Evolutionary conservation across 2,113 vertebrate species (phyloP).

Genomic region (Amphiprion ocellaris): DNA sequence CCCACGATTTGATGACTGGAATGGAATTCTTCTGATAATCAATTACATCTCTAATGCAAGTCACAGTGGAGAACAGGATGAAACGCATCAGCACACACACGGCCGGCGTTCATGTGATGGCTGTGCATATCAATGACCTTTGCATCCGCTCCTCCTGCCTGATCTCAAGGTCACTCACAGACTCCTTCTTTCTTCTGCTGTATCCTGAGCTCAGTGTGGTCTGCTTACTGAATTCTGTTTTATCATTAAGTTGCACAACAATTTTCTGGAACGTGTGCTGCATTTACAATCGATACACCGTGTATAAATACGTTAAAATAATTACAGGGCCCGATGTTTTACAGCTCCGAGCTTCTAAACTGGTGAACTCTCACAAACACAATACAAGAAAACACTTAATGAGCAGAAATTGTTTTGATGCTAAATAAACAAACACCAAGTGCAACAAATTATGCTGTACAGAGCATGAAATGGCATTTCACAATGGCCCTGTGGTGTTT

Average conservation of each 20-base stretch:
- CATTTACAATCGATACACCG: slow-evolving; percentile 13
- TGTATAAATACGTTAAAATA: slow-evolving; percentile 51
- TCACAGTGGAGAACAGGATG: slow-evolving; percentile 49
- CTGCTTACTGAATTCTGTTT: slow-evolving; percentile 38
- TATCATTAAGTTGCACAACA: slow-evolving; percentile 39
- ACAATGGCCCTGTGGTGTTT: slow-evolving; percentile 44
- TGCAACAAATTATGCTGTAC: slow-evolving; percentile 34
- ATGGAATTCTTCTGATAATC: slow-evolving; percentile 56
- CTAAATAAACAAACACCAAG: slow-evolving; percentile 52
- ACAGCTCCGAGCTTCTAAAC: slow-evolving; percentile 44
- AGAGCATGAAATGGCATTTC: slow-evolving; percentile 59
- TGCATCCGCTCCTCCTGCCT: slow-evolving; percentile 52
- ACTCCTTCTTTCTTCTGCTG: slow-evolving; percentile 51
- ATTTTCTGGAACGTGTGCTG: slow-evolving; percentile 13
- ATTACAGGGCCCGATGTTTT: slow-evolving; percentile 52
- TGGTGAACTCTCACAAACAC: slow-evolving; percentile 34
- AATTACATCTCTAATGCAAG: slow-evolving; percentile 61
- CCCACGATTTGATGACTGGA: slow-evolving; percentile 51
- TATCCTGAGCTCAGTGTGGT: slow-evolving; percentile 33
- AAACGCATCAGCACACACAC: slow-evolving; percentile 52
- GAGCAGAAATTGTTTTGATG: slow-evolving; percentile 60
- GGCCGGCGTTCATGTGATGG: slow-evolving; percentile 47
- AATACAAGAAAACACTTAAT: slow-evolving; percentile 34
- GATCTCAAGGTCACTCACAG: slow-evolving; percentile 74
- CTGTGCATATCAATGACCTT: slow-evolving; percentile 76